Conservation (phyloP, 2,113 vertebrate species). For the Varanus komodoensis region DNA sequence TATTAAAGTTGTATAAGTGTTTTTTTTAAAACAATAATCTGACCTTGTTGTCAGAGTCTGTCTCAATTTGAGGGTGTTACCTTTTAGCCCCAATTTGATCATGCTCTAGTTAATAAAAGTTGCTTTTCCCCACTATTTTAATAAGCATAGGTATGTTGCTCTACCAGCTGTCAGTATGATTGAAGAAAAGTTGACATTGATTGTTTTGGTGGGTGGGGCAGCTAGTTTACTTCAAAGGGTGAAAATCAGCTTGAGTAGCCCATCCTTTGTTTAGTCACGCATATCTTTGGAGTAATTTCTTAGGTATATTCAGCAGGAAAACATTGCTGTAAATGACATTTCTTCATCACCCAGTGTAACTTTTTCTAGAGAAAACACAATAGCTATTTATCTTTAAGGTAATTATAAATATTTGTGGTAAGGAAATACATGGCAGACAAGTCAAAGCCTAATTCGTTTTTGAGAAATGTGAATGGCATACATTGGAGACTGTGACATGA, state of each 20-base stretch:
- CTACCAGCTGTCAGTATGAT: constrained; percentile 42
- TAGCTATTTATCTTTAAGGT: neutral
- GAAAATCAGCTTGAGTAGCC: constrained; percentile 39
- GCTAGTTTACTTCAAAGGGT: constrained; percentile 51
- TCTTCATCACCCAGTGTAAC: neutral
- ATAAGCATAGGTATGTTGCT: constrained; percentile 12
- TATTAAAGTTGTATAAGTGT: neutral
- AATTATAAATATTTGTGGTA: neutral
- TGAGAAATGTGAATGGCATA: neutral
- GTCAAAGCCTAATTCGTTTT: neutral
- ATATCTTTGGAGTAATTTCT: constrained; percentile 22
- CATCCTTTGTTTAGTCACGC: constrained; percentile 49
- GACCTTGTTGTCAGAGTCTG: no score
- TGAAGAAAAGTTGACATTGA: constrained; percentile 37
- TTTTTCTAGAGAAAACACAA: neutral
- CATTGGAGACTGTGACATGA: neutral
- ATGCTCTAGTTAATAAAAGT: neutral
- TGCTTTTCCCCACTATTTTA: constrained; percentile 22
- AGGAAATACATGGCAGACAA: neutral
- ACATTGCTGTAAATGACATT: constrained; percentile 22
- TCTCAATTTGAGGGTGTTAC: neutral
- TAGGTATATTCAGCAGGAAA: constrained; percentile 2
- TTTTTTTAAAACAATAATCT: neutral
- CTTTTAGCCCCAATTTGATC: constrained; percentile 28
- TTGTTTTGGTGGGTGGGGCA: constrained; percentile 40